A percentile compares a stretch with the other conserved stretches of the same genome.
Conservation (phyloP, 2,888 invertebrate species). For the Amphimallon solstitiale region DNA sequence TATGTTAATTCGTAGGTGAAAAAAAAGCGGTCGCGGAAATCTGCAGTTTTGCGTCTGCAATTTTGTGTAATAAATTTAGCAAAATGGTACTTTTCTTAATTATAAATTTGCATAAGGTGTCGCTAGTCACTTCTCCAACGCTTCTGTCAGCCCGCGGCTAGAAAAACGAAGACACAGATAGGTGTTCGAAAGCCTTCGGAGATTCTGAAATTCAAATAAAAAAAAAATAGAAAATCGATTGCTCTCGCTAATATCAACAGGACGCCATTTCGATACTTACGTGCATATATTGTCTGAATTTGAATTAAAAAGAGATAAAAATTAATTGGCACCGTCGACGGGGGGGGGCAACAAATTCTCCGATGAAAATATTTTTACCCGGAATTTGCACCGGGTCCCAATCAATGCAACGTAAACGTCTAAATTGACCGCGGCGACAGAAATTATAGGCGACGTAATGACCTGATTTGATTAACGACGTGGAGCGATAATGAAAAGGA, state of each 20-base stretch:
- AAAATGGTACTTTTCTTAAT: constrained; percentile 16
- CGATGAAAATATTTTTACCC: constrained; percentile 4
- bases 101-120: constrained; percentile 33
- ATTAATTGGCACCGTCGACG: constrained; percentile 8
- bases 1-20: constrained; percentile 17
- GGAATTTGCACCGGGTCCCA: constrained; percentile 16
- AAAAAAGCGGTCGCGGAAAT: background rate
- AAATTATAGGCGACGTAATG: constrained; percentile 17
- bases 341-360: constrained; percentile 5
- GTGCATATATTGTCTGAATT: constrained; percentile 2
- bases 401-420: constrained; percentile 12
- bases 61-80: constrained; percentile 24
- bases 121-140: constrained; percentile 19
- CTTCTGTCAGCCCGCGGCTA: background rate
- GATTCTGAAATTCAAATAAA: no score
- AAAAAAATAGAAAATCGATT: constrained; percentile 19
- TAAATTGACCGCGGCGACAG: background rate
- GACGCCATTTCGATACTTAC: background rate
- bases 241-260: background rate
- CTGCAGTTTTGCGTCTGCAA: constrained; percentile 17
- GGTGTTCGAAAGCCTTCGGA: background rate
- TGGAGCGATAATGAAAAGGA: background rate
- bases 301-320: constrained; percentile 31
- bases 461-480: constrained; percentile 1
- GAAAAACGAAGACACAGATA: constrained; percentile 1